Percentiles rank a stretch among this genome's conserved stretches.
Conservation (phyloP, 2,888 invertebrate genomes). For the Heliconius charithonia region DNA sequence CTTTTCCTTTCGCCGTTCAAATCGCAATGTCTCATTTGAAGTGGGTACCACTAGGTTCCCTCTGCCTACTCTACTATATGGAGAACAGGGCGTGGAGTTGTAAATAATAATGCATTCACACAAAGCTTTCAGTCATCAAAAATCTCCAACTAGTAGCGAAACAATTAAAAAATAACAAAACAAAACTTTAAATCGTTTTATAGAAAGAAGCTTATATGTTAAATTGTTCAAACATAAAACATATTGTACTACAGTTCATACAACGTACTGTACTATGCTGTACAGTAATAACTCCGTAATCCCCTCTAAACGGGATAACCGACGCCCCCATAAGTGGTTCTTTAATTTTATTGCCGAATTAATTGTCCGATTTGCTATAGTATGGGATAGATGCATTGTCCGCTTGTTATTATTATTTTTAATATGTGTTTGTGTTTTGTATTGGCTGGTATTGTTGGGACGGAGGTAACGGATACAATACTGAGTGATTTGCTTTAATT, state of each 20-base stretch:
- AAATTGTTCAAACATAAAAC: constrained; percentile 49
- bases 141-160: too few relatives aligned
- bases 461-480: background rate
- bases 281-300: constrained; percentile 52
- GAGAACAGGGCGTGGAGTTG: too few relatives aligned
- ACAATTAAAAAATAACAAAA: background rate
- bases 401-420: constrained; percentile 14
- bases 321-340: constrained; percentile 59
- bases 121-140: too few relatives aligned
- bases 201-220: constrained; percentile 40
- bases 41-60: too few relatives aligned
- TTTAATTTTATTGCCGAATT: constrained; percentile 78
- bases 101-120: too few relatives aligned
- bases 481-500: too few relatives aligned
- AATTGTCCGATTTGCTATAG: constrained; percentile 63
- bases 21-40: too few relatives aligned
- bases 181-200: constrained; percentile 9
- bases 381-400: constrained; percentile 1
- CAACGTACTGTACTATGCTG: background rate
- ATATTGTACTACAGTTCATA: constrained; percentile 41
- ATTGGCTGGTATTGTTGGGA: background rate
- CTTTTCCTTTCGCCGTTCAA: too few relatives aligned
- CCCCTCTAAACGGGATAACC: constrained; percentile 56
- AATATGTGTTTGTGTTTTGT: constrained; percentile 8
- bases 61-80: too few relatives aligned